Conservation (phyloP, 2,113 vertebrate genomes). For the Seriola dumerili region DNA sequence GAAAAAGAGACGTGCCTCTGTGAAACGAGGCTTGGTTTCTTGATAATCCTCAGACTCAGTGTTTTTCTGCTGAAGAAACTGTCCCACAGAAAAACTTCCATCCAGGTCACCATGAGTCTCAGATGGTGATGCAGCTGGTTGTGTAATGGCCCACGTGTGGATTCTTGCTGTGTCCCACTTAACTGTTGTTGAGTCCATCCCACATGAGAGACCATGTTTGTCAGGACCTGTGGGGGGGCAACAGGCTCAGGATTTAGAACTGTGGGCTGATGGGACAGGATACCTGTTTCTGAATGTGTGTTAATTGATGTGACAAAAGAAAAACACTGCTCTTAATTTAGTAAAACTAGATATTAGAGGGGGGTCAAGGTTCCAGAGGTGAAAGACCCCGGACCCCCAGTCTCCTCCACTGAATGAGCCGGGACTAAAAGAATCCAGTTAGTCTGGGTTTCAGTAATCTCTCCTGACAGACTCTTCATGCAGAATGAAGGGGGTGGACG, state of each 20-base stretch:
- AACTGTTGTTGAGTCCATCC: constrained; percentile 28
- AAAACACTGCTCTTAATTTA: not conserved
- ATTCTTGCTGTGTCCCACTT: constrained; percentile 60
- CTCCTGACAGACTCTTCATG: constrained; percentile 30
- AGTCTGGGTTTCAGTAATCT: constrained; percentile 24
- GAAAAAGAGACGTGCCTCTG: too few relatives aligned
- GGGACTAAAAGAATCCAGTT: constrained; percentile 1
- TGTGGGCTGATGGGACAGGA: not conserved
- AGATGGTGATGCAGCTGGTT: constrained; percentile 43
- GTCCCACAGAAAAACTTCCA: not conserved
- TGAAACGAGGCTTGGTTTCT: too few relatives aligned
- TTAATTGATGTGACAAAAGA: not conserved
- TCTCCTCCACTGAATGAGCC: not conserved
- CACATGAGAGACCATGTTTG: constrained; percentile 13
- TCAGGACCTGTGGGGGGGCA: not conserved
- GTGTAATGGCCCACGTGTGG: constrained; percentile 49
- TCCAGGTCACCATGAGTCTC: constrained; percentile 4
- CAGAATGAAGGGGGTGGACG: constrained; percentile 9
- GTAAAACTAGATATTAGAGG: not conserved
- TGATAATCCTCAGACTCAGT: too few relatives aligned
- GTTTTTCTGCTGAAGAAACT: not conserved
- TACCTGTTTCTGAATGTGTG: not conserved
- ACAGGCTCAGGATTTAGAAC: not conserved
- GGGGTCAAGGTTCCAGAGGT: not conserved
- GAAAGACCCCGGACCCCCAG: not conserved